Evolutionary conservation across 2,113 vertebrate genomes (phyloP), one percentile per base, ranked within the genome.

Genomic region (Aphelocoma coerulescens): DNA sequence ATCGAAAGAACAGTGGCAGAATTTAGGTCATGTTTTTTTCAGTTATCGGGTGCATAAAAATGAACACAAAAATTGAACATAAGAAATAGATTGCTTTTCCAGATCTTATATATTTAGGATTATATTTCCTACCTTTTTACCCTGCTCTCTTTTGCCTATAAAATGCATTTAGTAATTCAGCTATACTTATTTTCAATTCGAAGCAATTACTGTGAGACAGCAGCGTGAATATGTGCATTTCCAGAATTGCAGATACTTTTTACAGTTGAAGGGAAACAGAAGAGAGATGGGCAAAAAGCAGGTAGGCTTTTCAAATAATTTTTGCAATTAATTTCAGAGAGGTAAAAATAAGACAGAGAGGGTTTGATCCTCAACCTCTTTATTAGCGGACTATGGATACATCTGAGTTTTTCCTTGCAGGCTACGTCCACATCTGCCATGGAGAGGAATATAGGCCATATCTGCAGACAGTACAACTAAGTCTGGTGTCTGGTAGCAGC

Each of bases 21-120:
- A 88, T 72, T 76, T 21, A 58, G 46, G 52, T 52, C 33, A 44
- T 37, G 5, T 22, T 51, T 65, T 65, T 35, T 84, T 57, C 20
- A 8, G 11, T 55, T 85, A 65, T 23, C 35, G 49, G 16, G 10
- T 48, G 19, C 33, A 52, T 65, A 28, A 52, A 76, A 93, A 63
- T 18, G 59, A 87, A 71, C 17, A 52, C 19, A 55, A 73, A 93
- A 85, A 82, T 20, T 22, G 22, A 75, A 52, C 19, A 8, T 65
- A 88, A 88, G 44, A 72, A 96, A 82, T 61, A 51, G 41, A 41
- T n/a, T 51, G 14, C 49, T 85, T 83, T 83, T 93, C 23, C 49
- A 80, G 37, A 63, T n/a, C 37, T 66, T 41, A n/a, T 7, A 11
- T 57, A 63, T 55, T 80, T 17, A 24, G 23, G 5, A 5, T 62